Conservation (phyloP, 2,888 invertebrate genomes). For the Suillia variegata region DNA sequence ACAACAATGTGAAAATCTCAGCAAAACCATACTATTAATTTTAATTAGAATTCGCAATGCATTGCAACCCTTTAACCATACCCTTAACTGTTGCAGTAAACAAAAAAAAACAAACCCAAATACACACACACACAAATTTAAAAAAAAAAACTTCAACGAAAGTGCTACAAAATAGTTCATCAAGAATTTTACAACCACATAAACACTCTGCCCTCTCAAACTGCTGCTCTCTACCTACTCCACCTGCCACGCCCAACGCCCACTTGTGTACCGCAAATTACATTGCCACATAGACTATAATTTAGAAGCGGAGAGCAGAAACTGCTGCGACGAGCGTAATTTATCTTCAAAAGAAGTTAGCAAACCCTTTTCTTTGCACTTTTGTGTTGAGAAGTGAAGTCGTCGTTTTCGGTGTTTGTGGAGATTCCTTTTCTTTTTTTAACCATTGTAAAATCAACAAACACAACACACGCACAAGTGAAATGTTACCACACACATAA, state of each 20-base stretch:
- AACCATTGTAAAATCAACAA: too few relatives aligned
- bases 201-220: not conserved
- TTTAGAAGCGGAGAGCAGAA: too few relatives aligned
- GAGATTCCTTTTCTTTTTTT: too few relatives aligned
- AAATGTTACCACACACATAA: too few relatives aligned
- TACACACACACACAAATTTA: not conserved
- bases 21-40: conserved; percentile 10
- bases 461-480: too few relatives aligned
- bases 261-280: not conserved
- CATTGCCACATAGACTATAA: not conserved
- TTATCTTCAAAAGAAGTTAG: too few relatives aligned
- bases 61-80: too few relatives aligned
- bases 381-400: too few relatives aligned
- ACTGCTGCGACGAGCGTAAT: not conserved
- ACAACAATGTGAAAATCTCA: conserved; percentile 15
- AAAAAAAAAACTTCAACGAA: not conserved
- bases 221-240: not conserved
- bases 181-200: conserved; percentile 4
- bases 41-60: conserved; percentile 12
- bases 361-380: too few relatives aligned
- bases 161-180: conserved; percentile 6
- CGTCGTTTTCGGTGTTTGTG: too few relatives aligned
- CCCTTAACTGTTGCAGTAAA: too few relatives aligned
- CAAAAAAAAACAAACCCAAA: not conserved
- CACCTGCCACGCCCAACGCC: not conserved